Evolutionary conservation across 92 coral and sea anemone genomes (phyloP).

Genomic region (Hydrozoanthus gracilis): DNA sequence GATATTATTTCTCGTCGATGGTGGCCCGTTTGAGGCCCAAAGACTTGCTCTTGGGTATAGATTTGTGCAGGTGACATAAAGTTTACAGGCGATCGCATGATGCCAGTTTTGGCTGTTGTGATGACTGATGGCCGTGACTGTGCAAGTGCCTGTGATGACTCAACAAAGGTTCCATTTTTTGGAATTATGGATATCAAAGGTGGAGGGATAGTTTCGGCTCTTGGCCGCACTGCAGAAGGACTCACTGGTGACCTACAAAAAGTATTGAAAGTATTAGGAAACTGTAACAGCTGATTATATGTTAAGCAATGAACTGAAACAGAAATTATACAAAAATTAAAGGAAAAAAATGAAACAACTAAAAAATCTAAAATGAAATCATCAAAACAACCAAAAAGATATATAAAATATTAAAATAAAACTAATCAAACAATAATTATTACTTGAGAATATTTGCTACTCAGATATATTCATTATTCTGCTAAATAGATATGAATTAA

Average conservation of each 20-base stretch:
- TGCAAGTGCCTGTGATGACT: slow-evolving; percentile 63
- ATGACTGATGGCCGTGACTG: slow-evolving; percentile 97
- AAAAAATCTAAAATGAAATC: too few relatives aligned
- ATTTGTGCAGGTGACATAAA: slow-evolving; percentile 73
- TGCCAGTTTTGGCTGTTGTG: slow-evolving; percentile 81
- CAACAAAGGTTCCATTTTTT: slow-evolving; percentile 68
- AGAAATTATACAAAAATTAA: too few relatives aligned
- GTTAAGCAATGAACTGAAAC: too few relatives aligned
- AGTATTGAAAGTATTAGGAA: background rate
- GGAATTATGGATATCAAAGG: slow-evolving; percentile 91
- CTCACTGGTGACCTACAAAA: slow-evolving; percentile 80
- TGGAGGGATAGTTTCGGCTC: slow-evolving; percentile 89
- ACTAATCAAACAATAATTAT: too few relatives aligned
- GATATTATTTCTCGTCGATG: slow-evolving; percentile 84
- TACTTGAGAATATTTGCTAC: too few relatives aligned
- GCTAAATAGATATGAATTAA: too few relatives aligned
- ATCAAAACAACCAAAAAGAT: too few relatives aligned
- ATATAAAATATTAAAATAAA: too few relatives aligned
- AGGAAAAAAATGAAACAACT: too few relatives aligned
- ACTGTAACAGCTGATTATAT: too few relatives aligned
- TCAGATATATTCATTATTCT: too few relatives aligned
- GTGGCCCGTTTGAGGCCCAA: slow-evolving; percentile 69
- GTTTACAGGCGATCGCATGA: slow-evolving; percentile 88
- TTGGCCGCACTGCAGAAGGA: slow-evolving; percentile 76
- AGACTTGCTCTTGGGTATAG: slow-evolving; percentile 57